These are phyloP conservation scores for Acanthopleura granulata DNA, from an alignment of 2,888 invertebrate genomes.

Conservation along the genomic window DNA sequence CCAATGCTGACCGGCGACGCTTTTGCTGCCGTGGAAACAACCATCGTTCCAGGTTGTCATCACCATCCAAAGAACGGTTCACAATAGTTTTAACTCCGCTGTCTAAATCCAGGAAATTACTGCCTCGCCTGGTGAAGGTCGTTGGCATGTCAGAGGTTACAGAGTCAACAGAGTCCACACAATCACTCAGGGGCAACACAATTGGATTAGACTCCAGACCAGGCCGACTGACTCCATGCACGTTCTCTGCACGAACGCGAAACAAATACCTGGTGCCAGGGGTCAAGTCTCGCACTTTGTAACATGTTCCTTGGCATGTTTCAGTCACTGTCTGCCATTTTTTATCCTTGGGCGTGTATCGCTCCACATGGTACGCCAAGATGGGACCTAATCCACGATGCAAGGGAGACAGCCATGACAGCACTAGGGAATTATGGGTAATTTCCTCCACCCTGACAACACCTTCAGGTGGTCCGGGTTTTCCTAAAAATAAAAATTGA, in stretches of 20 bases:
- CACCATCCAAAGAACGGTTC: conserved; percentile 34
- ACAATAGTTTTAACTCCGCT: conserved; percentile 40
- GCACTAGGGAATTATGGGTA: conserved; percentile 54
- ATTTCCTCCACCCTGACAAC: conserved; percentile 46
- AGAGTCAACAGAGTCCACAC: neutral
- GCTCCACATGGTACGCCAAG: conserved; percentile 47
- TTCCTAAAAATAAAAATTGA: conserved; percentile 43
- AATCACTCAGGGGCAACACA: neutral
- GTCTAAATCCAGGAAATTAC: conserved; percentile 42
- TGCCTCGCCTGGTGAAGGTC: conserved; percentile 26
- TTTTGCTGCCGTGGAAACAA: conserved; percentile 9
- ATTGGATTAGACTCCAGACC: conserved; percentile 73
- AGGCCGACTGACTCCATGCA: conserved; percentile 52
- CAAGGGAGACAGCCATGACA: conserved; percentile 66
- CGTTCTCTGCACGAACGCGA: conserved; percentile 55
- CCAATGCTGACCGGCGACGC: neutral
- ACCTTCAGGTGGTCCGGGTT: conserved; percentile 51
- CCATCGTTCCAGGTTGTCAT: conserved; percentile 20
- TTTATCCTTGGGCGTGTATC: conserved; percentile 36
- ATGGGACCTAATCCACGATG: conserved; percentile 47
- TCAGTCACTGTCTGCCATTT: conserved; percentile 53
- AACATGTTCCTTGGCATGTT: conserved; percentile 53
- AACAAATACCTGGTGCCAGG: conserved; percentile 50
- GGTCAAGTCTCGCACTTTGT: conserved; percentile 48
- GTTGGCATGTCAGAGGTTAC: neutral